A percentile compares a stretch with the other conserved stretches of the same genome.
Conservation (phyloP, 2,113 vertebrate species). For the Grammomys surdaster region DNA sequence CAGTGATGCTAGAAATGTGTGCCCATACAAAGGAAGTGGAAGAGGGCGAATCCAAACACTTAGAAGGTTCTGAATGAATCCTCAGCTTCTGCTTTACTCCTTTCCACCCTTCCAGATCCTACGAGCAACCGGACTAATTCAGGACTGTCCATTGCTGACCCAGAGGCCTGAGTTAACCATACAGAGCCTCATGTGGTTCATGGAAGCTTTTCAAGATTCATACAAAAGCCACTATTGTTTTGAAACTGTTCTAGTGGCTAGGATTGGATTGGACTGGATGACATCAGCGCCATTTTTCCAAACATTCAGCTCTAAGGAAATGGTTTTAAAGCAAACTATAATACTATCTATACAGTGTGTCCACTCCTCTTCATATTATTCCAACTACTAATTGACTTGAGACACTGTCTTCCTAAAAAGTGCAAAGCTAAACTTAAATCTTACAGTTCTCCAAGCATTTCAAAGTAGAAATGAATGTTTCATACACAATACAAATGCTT, state of each 20-base stretch:
- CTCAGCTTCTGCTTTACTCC: neutral
- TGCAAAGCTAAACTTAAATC: neutral
- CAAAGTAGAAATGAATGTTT: constrained; percentile 42
- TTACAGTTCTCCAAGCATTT: neutral
- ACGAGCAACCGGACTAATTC: neutral
- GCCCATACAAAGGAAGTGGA: neutral
- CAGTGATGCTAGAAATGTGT: no score
- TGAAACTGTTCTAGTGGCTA: neutral
- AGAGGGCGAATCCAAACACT: neutral
- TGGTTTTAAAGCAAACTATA: neutral
- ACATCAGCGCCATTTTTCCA: neutral
- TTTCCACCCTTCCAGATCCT: neutral
- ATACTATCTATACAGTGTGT: neutral
- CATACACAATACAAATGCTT: neutral
- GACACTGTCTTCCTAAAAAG: constrained; percentile 23
- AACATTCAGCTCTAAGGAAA: neutral
- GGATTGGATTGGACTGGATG: neutral
- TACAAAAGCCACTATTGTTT: constrained; percentile 3
- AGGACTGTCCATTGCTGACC: neutral
- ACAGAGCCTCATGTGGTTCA: neutral
- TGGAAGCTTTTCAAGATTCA: neutral
- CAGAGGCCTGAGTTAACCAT: neutral
- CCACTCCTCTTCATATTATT: constrained; percentile 10
- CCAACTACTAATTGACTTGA: constrained; percentile 1
- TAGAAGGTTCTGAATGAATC: neutral